phyloP scores from a whole-genome alignment of 2,113 vertebrate genomes.

The Actinemys pallida region DNA sequence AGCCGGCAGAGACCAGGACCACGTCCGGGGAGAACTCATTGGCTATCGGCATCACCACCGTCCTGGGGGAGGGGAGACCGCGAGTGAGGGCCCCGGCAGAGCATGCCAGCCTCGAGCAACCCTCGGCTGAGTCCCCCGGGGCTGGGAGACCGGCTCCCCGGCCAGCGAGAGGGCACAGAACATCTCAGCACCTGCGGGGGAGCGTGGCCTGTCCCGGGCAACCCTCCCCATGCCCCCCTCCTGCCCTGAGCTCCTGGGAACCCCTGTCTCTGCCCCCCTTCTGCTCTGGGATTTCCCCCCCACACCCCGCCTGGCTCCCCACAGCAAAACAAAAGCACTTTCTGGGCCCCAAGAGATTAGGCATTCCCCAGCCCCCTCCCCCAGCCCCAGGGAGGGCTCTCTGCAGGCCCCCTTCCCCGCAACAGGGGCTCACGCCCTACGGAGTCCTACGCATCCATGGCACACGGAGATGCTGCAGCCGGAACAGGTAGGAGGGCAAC shows the following conservation, averaged over 20 bases:
- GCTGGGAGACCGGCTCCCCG: slow-evolving; percentile 24
- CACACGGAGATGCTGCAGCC: not conserved
- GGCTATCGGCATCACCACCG: slow-evolving; percentile 92
- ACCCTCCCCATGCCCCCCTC: too few species aligned
- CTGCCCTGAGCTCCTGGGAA: too few species aligned
- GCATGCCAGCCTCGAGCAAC: not conserved
- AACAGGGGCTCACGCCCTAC: not conserved
- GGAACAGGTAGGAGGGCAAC: not conserved
- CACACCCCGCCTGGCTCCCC: not conserved
- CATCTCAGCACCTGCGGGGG: not conserved
- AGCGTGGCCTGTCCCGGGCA: not conserved
- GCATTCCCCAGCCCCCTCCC: not conserved
- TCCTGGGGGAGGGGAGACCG: slow-evolving; percentile 74
- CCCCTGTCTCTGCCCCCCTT: not conserved
- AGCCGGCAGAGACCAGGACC: slow-evolving; percentile 90
- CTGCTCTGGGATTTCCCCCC: too few species aligned
- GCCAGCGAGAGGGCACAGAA: not conserved
- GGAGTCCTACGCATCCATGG: not conserved
- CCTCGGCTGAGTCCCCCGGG: not conserved
- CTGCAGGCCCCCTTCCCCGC: not conserved
- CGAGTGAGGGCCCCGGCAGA: not conserved
- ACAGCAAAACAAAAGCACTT: not conserved
- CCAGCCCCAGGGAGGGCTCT: not conserved
- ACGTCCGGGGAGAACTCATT: slow-evolving; percentile 88
- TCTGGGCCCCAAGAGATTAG: not conserved